Percentiles rank a stretch among this genome's conserved stretches.
Evolutionary conservation across 2,113 vertebrate genomes (phyloP).

Genomic region (Ceyx cyanopectus): DNA sequence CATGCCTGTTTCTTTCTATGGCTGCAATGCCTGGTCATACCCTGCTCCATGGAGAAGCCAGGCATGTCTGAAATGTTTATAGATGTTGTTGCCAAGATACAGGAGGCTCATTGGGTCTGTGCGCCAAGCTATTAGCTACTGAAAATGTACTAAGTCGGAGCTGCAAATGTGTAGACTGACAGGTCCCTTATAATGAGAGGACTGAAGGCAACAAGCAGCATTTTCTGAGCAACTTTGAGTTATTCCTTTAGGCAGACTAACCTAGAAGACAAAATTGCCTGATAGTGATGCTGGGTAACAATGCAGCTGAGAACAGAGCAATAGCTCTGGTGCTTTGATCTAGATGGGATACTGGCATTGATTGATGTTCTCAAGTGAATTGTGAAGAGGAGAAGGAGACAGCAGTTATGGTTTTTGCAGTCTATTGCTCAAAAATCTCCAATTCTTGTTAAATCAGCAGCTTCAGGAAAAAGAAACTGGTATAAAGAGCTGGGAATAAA

Average conservation of each 20-base stretch:
- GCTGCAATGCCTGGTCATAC: not conserved
- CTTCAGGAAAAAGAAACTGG: not conserved
- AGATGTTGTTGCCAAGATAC: not conserved
- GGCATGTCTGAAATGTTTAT: not conserved
- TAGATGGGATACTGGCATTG: not conserved
- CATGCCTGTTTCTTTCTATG: not conserved
- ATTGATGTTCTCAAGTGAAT: fast-evolving
- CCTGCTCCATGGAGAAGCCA: not conserved
- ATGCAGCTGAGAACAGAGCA: not conserved
- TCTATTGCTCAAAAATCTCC: not conserved
- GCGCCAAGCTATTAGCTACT: not conserved
- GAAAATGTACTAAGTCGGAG: not conserved
- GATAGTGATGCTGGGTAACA: not conserved
- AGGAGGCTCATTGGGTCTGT: not conserved
- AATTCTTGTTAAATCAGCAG: not conserved
- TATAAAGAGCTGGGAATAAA: not conserved
- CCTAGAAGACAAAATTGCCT: not conserved
- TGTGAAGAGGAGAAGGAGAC: not conserved
- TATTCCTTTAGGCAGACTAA: not conserved
- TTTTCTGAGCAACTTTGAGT: conserved; percentile 1
- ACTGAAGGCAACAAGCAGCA: conserved; percentile 17
- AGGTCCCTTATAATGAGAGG: not conserved
- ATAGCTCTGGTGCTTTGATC: not conserved
- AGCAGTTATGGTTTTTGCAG: not conserved
- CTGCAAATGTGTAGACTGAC: not conserved